Evolutionary conservation across 2,797 vertebrate genomes (phyloP).

Genomic region (Enteromius paludinosus): DNA sequence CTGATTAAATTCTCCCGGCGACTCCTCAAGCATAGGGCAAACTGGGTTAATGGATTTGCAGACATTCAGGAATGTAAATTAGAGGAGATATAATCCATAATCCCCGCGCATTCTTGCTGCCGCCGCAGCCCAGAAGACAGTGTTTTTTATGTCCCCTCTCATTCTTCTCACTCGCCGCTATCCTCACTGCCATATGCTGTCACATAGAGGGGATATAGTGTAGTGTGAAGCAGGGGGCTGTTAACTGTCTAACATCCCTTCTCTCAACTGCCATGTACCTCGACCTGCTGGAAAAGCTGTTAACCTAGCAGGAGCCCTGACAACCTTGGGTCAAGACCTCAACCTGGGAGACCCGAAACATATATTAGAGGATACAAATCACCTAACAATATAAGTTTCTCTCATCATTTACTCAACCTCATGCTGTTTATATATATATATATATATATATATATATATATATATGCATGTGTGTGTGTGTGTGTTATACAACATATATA

Average conservation of each 20-base stretch:
- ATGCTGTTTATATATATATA: not conserved
- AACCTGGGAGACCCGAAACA: not conserved
- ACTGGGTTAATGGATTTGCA: constrained; percentile 74
- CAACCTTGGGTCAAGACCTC: not conserved
- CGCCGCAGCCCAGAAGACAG: constrained; percentile 41
- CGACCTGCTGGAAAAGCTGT: constrained; percentile 1
- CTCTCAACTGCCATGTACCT: constrained; percentile 1
- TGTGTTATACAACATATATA: no score
- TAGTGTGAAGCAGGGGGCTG: not conserved
- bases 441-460: no score
- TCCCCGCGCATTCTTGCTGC: constrained; percentile 54
- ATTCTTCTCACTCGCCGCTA: not conserved
- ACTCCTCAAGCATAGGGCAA: constrained; percentile 55
- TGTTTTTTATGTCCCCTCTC: constrained; percentile 52
- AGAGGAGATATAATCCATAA: constrained; percentile 71
- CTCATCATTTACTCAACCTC: not conserved
- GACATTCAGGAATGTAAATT: constrained; percentile 75
- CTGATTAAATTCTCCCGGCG: constrained; percentile 59
- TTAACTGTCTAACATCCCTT: constrained; percentile 1
- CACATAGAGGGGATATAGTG: constrained; percentile 20
- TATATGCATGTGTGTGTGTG: no score
- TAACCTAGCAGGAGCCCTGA: not conserved
- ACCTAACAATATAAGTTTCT: not conserved
- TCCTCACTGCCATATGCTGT: constrained; percentile 29
- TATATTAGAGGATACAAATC: not conserved